Base-by-base conservation (phyloP, 2,888 invertebrate genomes). In the Onchidella celtica region DNA sequence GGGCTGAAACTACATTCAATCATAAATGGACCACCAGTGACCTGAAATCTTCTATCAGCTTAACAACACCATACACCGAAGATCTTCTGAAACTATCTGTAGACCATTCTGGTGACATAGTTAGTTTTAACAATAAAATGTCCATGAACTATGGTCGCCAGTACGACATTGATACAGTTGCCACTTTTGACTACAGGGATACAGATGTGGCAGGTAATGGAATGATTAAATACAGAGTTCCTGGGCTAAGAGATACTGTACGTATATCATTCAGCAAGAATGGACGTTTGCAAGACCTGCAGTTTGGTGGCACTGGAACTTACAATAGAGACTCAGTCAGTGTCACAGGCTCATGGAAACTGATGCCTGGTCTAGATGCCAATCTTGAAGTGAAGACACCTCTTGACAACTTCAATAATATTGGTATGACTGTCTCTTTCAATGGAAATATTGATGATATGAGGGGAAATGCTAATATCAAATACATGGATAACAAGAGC, bases 191-290 rank as follows among this genome's bases (percentile, higher is more conserved):
- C 66, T 40, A 14, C 55, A 65, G 59, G 38, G 36, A 34, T 24
- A 40, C 66, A 32, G 66, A 80, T 14, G 65, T 73, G 29, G 2
- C 29, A 32, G 59, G 74, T 14, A 63, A 73, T 34, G 57, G 57
- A 34, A 74, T 29, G 47, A 38, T 80, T 66, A 73, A 80, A 65
- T 80, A 80, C 66, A 73, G 65, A 24, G 34, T 73, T 24, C 73
- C 57, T n/a, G 66, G 66, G 9, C 66, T 57, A 27, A 29, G 57
- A 27, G 61, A 73, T 65, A 6, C 36, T 1, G 27, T 55, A 11
- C 38, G 55, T 32, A 40, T 65, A n/a, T 27, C 73, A 17, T 40
- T 80, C 34, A 32, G 55, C 66, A 65, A 74, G 70, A 24, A 24
- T 11, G 80, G 80, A 32, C 36, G 47, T n/a, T 34, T 80, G 11